Percentiles rank a stretch among this genome's conserved stretches.
phyloP scores from a whole-genome alignment of 1,140 invertebrate genomes.

The Manduca sexta region DNA sequence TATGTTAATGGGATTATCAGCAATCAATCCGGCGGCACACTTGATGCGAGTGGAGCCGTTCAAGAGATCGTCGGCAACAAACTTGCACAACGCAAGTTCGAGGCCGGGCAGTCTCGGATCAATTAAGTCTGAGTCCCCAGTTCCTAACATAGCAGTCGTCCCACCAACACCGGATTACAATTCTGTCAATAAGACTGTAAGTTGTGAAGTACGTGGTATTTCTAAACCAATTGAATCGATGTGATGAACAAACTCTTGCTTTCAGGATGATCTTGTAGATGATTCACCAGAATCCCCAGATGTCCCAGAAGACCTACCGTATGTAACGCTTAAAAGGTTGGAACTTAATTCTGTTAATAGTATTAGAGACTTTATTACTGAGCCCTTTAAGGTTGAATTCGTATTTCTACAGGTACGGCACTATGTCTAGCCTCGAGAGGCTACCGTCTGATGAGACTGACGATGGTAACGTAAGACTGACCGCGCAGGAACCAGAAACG shows the following conservation, averaged over 20 bases:
- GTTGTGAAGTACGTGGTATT: conserved; percentile 14
- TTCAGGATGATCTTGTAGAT: conserved; percentile 61
- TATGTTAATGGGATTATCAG: conserved; percentile 78
- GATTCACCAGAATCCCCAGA: conserved; percentile 67
- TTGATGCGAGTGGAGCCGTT: conserved; percentile 76
- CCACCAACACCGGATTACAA: conserved; percentile 82
- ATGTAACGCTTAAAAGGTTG: conserved; percentile 63
- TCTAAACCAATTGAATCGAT: neutral
- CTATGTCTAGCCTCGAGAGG: conserved; percentile 84
- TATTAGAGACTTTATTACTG: neutral
- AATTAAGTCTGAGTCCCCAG: conserved; percentile 59
- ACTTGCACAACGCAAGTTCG: conserved; percentile 34
- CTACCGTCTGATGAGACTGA: conserved; percentile 75
- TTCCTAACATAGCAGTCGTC: conserved; percentile 82
- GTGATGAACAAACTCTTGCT: neutral
- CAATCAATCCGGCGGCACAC: conserved; percentile 77
- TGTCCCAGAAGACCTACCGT: conserved; percentile 60
- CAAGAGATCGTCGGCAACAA: conserved; percentile 35
- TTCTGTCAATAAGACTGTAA: conserved; percentile 65
- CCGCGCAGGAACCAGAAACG: conserved; percentile 44
- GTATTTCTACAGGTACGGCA: conserved; percentile 74
- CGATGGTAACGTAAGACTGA: conserved; percentile 69
- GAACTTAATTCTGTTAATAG: conserved; percentile 9
- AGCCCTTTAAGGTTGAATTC: neutral
- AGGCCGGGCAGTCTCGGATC: conserved; percentile 54